These are phyloP conservation scores for Aurelia aurita complex sp. Pacific DNA, from an alignment of 30 jellyfish, hydroid and myxozoan species.

Conservation along the genomic window DNA sequence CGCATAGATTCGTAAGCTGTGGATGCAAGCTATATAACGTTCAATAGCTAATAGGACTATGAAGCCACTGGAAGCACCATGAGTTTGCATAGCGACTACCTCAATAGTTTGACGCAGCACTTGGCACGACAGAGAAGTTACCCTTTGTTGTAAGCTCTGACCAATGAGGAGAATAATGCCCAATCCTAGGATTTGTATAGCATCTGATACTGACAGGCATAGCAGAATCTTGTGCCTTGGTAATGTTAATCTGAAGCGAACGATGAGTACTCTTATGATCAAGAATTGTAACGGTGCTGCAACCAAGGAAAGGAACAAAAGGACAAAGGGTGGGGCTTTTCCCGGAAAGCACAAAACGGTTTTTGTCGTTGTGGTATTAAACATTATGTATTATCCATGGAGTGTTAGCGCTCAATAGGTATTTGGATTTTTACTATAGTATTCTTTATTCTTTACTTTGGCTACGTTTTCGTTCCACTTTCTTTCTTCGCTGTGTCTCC, in stretches of 20 bases:
- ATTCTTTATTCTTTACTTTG: too few relatives aligned
- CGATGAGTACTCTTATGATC: too few relatives aligned
- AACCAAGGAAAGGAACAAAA: too few relatives aligned
- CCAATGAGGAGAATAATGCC: neutral
- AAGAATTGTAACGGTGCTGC: too few relatives aligned
- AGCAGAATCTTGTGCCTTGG: conserved; percentile 34
- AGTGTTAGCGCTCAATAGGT: too few relatives aligned
- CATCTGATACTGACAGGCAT: conserved; percentile 20
- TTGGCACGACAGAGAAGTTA: neutral
- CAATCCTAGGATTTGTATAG: neutral
- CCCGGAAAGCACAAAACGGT: too few relatives aligned
- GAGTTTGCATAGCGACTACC: neutral
- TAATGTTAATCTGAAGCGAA: neutral
- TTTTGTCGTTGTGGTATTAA: too few relatives aligned
- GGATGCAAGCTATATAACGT: conserved; percentile 40
- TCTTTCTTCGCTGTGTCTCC: too few relatives aligned
- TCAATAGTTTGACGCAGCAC: conserved; percentile 4
- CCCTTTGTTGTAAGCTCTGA: neutral
- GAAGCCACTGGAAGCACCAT: conserved; percentile 7
- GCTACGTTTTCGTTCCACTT: too few relatives aligned
- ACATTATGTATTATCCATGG: too few relatives aligned
- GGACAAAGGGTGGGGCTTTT: too few relatives aligned
- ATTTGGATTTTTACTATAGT: too few relatives aligned
- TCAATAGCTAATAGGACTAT: conserved; percentile 8
- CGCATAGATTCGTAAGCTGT: conserved; percentile 12